A percentile compares a stretch with the other conserved stretches of the same genome.
Conservation (phyloP, 2,113 vertebrate genomes). For the Dipodomys stephensi region DNA sequence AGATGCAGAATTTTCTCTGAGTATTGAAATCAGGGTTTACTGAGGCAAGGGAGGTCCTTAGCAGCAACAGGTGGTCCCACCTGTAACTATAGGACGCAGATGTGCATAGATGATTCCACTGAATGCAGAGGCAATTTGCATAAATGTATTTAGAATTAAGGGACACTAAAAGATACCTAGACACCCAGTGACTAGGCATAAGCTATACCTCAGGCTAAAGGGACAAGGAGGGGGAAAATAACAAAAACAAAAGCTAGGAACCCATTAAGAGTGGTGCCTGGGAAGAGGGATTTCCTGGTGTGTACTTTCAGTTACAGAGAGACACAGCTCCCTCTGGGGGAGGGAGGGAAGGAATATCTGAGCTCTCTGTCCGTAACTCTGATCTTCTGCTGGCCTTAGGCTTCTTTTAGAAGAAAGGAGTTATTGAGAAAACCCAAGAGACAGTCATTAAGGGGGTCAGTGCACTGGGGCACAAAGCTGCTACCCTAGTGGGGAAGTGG, state of each 20-base stretch:
- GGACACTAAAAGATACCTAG: neutral
- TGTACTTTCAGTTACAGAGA: neutral
- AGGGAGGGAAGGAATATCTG: neutral
- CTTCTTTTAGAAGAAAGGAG: neutral
- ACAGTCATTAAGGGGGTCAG: too few species aligned
- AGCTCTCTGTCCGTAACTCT: neutral
- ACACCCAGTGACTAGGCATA: too few species aligned
- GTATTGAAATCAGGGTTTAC: neutral
- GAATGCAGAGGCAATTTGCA: neutral
- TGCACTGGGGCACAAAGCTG: neutral
- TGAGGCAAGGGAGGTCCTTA: neutral
- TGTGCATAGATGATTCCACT: neutral
- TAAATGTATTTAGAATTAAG: neutral
- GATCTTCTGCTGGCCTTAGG: neutral
- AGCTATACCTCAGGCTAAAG: neutral
- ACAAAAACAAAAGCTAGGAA: neutral
- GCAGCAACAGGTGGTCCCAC: neutral
- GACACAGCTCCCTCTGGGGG: neutral
- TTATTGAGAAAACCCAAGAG: neutral
- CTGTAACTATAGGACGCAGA: neutral
- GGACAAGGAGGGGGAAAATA: neutral
- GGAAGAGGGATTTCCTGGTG: neutral
- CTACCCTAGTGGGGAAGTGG: neutral
- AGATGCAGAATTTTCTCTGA: neutral
- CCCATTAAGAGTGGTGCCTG: neutral